Evolutionary conservation across 2,888 invertebrate species (phyloP).

Genomic region (Amaurobius ferox): DNA sequence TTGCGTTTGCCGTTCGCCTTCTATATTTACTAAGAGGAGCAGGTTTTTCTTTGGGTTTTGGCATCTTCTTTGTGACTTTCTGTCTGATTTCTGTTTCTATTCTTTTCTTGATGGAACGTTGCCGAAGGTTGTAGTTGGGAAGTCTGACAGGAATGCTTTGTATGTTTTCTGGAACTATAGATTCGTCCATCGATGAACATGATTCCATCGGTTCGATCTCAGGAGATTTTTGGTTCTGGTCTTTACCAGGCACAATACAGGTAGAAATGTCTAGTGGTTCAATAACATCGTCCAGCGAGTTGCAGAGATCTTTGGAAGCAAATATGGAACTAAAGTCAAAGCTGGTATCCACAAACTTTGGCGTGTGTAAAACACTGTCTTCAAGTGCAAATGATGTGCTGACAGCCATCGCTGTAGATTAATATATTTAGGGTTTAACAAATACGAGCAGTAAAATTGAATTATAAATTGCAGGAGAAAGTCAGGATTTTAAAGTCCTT

Average conservation of each 20-base stretch:
- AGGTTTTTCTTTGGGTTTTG: slow-evolving; percentile 78
- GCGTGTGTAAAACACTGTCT: slow-evolving; percentile 57
- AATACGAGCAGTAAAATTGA: no score
- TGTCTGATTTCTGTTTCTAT: slow-evolving; percentile 75
- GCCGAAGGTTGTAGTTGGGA: slow-evolving; percentile 83
- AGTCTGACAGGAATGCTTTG: slow-evolving; percentile 21
- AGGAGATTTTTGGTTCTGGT: slow-evolving; percentile 26
- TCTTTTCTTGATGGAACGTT: slow-evolving; percentile 81
- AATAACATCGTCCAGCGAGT: slow-evolving; percentile 18
- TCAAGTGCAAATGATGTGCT: slow-evolving; percentile 40
- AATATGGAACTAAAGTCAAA: slow-evolving; percentile 68
- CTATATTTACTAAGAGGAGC: slow-evolving; percentile 89
- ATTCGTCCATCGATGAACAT: slow-evolving; percentile 38
- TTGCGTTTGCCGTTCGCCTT: slow-evolving; percentile 91
- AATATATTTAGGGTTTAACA: no score
- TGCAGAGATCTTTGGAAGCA: slow-evolving; percentile 39
- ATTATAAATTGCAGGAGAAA: no score
- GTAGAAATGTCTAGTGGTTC: slow-evolving; percentile 28
- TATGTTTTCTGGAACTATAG: slow-evolving; percentile 4
- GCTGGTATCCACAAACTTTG: slow-evolving; percentile 57
- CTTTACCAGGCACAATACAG: not conserved
- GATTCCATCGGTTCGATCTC: slow-evolving; percentile 19
- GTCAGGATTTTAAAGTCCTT: no score
- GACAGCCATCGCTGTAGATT: no score
- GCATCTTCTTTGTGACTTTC: slow-evolving; percentile 75